phyloP scores from a whole-genome alignment of 35 echinoderm and acorn worm species.

The Anneissia japonica region DNA sequence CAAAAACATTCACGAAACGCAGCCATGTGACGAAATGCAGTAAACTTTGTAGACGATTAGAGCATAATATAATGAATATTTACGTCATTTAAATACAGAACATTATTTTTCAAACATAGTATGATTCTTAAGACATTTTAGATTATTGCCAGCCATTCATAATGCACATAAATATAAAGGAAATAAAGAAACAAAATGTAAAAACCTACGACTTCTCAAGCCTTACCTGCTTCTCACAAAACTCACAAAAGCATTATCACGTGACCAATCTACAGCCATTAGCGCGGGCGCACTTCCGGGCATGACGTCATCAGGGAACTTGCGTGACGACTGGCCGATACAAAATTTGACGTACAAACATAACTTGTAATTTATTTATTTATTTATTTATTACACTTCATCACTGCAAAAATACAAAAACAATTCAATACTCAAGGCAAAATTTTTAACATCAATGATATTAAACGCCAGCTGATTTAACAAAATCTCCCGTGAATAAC shows the following conservation, averaged over 20 bases:
- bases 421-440: no score
- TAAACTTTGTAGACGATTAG: neutral
- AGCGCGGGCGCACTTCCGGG: neutral
- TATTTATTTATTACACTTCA: no score
- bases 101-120: neutral
- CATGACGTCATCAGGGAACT: conserved; percentile 1
- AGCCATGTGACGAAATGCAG: neutral
- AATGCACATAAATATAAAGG: neutral
- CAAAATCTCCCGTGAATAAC: no score
- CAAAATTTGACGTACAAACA: no score
- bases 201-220: neutral
- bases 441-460: no score
- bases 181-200: neutral
- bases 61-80: neutral
- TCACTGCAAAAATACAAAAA: no score
- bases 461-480: no score
- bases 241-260: conserved; percentile 1
- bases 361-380: no score
- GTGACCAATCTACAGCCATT: neutral
- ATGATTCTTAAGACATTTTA: neutral
- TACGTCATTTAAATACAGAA: neutral
- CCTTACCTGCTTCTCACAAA: conserved; percentile 1
- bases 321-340: no score
- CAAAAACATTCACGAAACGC: neutral
- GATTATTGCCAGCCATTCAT: neutral